phyloP scores from a whole-genome alignment of 2,113 vertebrate genomes.

The Amblyornis subalaris region DNA sequence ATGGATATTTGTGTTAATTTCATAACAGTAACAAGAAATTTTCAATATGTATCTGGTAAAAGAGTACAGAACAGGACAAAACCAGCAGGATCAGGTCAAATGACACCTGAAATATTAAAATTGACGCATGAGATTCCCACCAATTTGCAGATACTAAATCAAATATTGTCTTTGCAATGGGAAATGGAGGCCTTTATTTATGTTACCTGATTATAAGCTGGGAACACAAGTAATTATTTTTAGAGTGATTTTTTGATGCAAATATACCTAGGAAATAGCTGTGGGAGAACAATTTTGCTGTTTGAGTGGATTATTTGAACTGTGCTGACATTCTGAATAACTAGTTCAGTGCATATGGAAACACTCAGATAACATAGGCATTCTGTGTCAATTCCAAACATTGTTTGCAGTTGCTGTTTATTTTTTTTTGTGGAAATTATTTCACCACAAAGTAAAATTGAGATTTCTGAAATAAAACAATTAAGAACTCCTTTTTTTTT shows the following conservation, averaged over 20 bases:
- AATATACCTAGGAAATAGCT: not conserved
- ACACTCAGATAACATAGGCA: not conserved
- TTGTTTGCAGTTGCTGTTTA: not conserved
- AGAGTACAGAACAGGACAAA: not conserved
- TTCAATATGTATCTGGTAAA: not conserved
- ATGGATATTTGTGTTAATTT: not conserved
- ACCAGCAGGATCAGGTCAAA: not conserved
- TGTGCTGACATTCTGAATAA: not conserved
- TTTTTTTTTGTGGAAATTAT: not conserved
- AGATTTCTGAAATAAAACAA: not conserved
- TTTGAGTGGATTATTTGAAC: not conserved
- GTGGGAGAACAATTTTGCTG: not conserved
- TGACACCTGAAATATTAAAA: not conserved
- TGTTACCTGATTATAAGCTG: not conserved
- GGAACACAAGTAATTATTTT: not conserved
- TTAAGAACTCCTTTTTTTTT: not conserved
- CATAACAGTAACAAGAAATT: not conserved
- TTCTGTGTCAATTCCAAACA: not conserved
- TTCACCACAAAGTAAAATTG: not conserved
- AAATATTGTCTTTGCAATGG: not conserved
- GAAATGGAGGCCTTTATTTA: not conserved
- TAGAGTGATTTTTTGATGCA: not conserved
- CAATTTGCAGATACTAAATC: not conserved
- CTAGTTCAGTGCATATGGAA: not conserved
- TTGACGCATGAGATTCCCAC: not conserved